Conservation (phyloP, 2,113 vertebrate species). For the Pteruthius melanotis region DNA sequence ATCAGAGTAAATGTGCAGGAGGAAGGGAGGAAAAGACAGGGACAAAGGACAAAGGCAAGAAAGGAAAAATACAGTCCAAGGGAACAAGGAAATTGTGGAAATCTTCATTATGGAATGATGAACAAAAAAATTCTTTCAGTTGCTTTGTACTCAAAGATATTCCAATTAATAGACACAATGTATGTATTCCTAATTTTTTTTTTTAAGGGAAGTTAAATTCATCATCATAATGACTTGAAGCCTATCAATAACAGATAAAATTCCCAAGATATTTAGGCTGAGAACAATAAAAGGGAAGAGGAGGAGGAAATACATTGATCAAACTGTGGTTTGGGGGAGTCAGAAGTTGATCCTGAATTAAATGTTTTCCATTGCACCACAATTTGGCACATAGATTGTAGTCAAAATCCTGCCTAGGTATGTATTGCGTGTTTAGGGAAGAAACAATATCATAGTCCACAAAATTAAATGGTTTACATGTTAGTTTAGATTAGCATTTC, state of each 20-base stretch:
- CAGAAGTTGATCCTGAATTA: not conserved
- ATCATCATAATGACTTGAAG: not conserved
- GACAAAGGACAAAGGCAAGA: conserved; percentile 12
- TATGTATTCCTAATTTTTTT: not conserved
- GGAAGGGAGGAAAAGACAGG: conserved; percentile 37
- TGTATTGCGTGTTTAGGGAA: not conserved
- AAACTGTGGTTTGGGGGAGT: not conserved
- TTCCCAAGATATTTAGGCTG: not conserved
- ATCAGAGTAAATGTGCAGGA: not conserved
- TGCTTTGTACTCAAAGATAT: not conserved
- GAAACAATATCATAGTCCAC: accelerated
- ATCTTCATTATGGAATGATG: accelerated
- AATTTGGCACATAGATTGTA: not conserved
- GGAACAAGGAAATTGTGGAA: not conserved
- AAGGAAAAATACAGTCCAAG: not conserved
- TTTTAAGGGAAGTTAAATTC: not conserved
- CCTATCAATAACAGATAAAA: not conserved
- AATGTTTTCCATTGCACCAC: accelerated
- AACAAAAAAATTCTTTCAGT: not conserved
- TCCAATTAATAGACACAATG: not conserved
- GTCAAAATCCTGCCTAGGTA: not conserved
- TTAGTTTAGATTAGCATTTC: not conserved
- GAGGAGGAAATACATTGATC: not conserved
- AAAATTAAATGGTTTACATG: not conserved
- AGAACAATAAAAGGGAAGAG: not conserved